These are phyloP conservation scores for Athene cunicularia DNA, from an alignment of 2,113 vertebrate species.

Conservation along the genomic window DNA sequence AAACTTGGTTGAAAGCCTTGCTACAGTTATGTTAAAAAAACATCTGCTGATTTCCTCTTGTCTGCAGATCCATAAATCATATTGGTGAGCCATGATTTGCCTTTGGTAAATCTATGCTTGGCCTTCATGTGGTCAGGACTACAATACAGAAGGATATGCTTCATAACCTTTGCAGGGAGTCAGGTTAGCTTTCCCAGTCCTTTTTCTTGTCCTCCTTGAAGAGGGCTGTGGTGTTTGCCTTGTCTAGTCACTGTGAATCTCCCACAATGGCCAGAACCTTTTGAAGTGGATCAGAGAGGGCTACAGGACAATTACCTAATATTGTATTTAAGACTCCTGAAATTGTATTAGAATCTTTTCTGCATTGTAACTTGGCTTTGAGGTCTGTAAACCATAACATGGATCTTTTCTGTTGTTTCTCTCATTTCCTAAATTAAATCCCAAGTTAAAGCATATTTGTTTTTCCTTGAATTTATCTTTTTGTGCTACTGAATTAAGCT, in stretches of 20 bases:
- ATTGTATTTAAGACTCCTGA: background rate
- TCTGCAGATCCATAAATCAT: background rate
- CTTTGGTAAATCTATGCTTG: background rate
- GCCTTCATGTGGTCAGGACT: background rate
- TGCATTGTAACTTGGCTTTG: background rate
- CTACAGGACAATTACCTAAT: background rate
- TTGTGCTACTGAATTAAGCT: background rate
- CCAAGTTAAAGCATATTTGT: background rate
- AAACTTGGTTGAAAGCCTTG: background rate
- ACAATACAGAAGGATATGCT: background rate
- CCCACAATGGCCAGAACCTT: background rate
- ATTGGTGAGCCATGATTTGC: background rate
- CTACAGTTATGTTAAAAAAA: rapidly evolving
- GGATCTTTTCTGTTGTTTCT: background rate
- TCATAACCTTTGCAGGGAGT: background rate
- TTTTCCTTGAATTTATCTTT: background rate
- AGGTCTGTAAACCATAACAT: background rate
- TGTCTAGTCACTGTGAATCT: background rate
- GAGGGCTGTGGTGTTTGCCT: background rate
- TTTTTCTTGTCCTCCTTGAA: background rate
- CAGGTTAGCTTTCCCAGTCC: background rate
- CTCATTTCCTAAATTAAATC: background rate
- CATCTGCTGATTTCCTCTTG: background rate
- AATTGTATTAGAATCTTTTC: background rate
- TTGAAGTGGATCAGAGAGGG: background rate